Conservation (phyloP, 2,888 invertebrate species). For the Drosophila monieri region DNA sequence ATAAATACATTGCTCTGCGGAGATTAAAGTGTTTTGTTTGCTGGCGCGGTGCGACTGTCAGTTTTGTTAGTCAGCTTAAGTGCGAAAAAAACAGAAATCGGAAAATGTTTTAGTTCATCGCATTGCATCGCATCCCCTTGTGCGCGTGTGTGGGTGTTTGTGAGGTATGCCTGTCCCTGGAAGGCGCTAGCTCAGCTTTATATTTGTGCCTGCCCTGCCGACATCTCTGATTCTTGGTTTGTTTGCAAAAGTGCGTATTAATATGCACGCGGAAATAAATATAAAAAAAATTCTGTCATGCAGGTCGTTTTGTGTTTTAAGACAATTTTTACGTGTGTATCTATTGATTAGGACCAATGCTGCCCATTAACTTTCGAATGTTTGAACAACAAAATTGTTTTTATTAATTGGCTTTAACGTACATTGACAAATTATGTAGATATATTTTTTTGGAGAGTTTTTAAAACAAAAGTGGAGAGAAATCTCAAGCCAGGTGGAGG, state of each 20-base stretch:
- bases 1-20: conserved; percentile 1
- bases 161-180: conserved; percentile 10
- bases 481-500: background rate
- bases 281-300: background rate
- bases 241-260: conserved; percentile 26
- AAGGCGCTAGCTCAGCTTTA: conserved; percentile 23
- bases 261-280: background rate
- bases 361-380: conserved; percentile 26
- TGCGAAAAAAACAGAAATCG: conserved; percentile 21
- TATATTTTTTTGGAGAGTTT: background rate
- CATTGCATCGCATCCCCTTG: conserved; percentile 14
- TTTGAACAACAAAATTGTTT: background rate
- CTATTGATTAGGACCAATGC: conserved; percentile 33
- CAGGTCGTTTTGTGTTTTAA: background rate
- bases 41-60: background rate
- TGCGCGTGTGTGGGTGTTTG: conserved; percentile 20
- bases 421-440: background rate
- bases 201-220: background rate
- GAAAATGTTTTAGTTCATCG: conserved; percentile 51
- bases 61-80: conserved; percentile 7
- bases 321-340: conserved; percentile 31
- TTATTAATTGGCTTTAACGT: background rate
- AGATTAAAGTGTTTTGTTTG: background rate
- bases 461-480: background rate
- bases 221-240: conserved; percentile 14